Conservation (phyloP, 2,797 vertebrate genomes). For the Lepidocolaptes lacrymiger region DNA sequence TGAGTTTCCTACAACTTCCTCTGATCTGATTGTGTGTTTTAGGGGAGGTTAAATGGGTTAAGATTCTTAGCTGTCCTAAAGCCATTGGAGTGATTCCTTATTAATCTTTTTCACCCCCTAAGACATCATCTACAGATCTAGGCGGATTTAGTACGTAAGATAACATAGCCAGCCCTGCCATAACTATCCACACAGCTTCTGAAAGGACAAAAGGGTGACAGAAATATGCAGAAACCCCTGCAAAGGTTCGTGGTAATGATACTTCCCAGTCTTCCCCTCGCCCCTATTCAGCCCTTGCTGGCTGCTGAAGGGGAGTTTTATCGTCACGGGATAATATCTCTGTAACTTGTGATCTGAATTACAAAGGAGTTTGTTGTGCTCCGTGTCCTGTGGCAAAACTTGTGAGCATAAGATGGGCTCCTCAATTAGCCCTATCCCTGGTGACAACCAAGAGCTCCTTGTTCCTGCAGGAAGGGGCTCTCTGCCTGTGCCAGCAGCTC, state of each 20-base stretch:
- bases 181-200: constrained; percentile 64
- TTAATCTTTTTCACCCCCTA: constrained; percentile 92
- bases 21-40: constrained; percentile 82
- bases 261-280: not conserved
- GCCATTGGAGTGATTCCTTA: constrained; percentile 89
- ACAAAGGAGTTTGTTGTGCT: constrained; percentile 50
- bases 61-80: constrained; percentile 93
- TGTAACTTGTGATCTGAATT: constrained; percentile 54
- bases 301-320: constrained; percentile 1
- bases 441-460: constrained; percentile 14
- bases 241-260: not conserved
- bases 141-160: constrained; percentile 88
- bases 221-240: constrained; percentile 27
- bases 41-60: constrained; percentile 90
- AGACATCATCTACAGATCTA: constrained; percentile 92
- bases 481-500: not conserved
- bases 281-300: not conserved
- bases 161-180: constrained; percentile 79
- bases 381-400: constrained; percentile 49
- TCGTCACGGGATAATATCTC: constrained; percentile 30
- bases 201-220: constrained; percentile 72
- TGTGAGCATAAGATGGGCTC: constrained; percentile 26
- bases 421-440: not conserved
- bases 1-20: constrained; percentile 76
- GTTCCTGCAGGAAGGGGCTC: not conserved